A percentile compares a stretch with the other conserved stretches of the same genome.
phyloP scores from a whole-genome alignment of 2,888 invertebrate genomes.

The Phrixothrix hirtus region DNA sequence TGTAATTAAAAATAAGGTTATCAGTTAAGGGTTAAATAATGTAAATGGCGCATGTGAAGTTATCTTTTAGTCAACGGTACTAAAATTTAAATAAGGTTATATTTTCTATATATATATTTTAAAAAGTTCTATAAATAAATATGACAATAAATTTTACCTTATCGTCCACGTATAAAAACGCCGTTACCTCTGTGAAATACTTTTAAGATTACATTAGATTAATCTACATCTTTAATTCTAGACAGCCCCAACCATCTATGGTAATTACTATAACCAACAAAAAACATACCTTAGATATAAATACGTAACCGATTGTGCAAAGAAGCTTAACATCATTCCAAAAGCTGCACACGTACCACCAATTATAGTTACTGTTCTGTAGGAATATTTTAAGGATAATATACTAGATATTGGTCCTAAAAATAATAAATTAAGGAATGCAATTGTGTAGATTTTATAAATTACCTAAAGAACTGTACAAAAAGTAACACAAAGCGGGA shows the following conservation, averaged over 20 bases:
- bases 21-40: no score
- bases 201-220: no score
- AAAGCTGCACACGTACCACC: constrained; percentile 81
- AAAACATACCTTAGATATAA: constrained; percentile 73
- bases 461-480: constrained; percentile 85
- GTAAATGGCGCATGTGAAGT: no score
- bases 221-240: not conserved
- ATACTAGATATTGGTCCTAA: constrained; percentile 85
- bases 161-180: no score
- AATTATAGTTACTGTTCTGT: constrained; percentile 78
- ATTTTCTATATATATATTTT: no score
- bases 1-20: no score
- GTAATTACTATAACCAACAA: not conserved
- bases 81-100: no score
- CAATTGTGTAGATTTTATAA: constrained; percentile 13
- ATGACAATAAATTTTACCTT: no score
- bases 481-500: constrained; percentile 84
- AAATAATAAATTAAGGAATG: constrained; percentile 37
- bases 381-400: constrained; percentile 81
- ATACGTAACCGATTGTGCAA: constrained; percentile 77
- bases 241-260: no score
- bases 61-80: no score
- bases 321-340: constrained; percentile 83
- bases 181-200: no score
- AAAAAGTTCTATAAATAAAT: no score